These are phyloP conservation scores for Leptinotarsa rubiginosa DNA, from an alignment of 2,888 invertebrate species.

Conservation along the genomic window DNA sequence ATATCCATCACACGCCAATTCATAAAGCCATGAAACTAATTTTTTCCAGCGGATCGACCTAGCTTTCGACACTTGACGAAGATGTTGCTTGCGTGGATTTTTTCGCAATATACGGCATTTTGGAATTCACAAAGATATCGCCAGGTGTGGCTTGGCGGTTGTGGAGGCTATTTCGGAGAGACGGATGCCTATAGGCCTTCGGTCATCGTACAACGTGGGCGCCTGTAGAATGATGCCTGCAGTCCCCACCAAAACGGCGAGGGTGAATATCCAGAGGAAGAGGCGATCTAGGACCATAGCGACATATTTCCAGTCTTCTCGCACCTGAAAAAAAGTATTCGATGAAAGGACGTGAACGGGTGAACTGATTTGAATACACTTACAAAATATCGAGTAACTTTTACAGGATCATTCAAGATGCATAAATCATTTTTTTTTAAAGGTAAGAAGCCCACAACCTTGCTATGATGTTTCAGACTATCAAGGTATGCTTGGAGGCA, in stretches of 20 bases:
- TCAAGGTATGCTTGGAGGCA: too few species aligned
- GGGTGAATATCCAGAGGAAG: constrained; percentile 97
- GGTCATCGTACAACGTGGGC: constrained; percentile 92
- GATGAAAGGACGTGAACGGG: neutral
- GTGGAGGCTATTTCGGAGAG: constrained; percentile 91
- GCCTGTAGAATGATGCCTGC: constrained; percentile 95
- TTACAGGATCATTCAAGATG: too few species aligned
- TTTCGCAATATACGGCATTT: neutral
- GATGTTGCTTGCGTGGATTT: too few species aligned
- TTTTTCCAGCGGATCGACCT: too few species aligned
- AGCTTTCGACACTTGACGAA: too few species aligned
- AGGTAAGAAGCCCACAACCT: too few species aligned
- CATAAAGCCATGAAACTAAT: too few species aligned
- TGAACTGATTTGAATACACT: neutral
- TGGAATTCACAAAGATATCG: constrained; percentile 58
- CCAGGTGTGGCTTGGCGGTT: constrained; percentile 84
- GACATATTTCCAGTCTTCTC: constrained; percentile 99
- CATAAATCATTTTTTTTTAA: too few species aligned
- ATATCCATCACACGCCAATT: too few species aligned
- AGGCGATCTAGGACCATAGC: constrained; percentile 97
- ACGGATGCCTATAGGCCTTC: constrained; percentile 87
- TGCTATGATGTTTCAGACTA: too few species aligned
- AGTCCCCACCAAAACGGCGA: constrained; percentile 93
- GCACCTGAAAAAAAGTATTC: constrained; percentile 73
- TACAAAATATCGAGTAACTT: constrained; percentile 38